Base-by-base conservation (phyloP, 2,888 invertebrate genomes). In the Galerucella nymphaeae region DNA sequence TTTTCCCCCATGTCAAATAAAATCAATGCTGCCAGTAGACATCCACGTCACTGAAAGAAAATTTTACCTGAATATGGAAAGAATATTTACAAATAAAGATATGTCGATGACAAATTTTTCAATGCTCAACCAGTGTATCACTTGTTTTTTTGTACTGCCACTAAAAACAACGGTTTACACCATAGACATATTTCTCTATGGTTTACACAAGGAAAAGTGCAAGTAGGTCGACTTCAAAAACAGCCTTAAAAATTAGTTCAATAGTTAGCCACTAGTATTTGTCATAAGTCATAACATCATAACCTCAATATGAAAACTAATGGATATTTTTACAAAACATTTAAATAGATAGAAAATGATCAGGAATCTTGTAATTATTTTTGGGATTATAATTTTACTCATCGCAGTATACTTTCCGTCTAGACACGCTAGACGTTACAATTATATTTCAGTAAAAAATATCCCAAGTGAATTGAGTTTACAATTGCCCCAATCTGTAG, bases 361-460 rank as follows among this genome's bases (percentile, higher is more conserved):
- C 65, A 78, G 74, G 72, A 78, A 79, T 69, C 75, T 75, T 69
- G 55, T 81, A 75, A 62, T 80, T 57, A 42, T 74, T 50, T 53
- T 81, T 59, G 73, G 79, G 65, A 65, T 78, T 61, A 30, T 82
- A 45, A 71, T 82, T 73, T 73, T 77, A 58, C 55, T 79, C 50
- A 77, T 84, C 69, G 82, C 81, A 30, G 80, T 85, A 62, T 85
- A 85, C 77, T 84, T 82, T 77, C 86, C 86, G 11, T 75, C 81
- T 10, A 80, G 86, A 66, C 86, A 86, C 77, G 85, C 86, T 14
- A 80, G 82, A 66, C 83, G 82, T 75, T 86, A 86, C 76, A 74
- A 80, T 70, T 86, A 84, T 74, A 80, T 86, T 59, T 62, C 78
- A 23, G 68, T 76, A 62, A 73, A 80, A 59, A 76, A 83, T 63